These are phyloP conservation scores for Neolamprologus sp. DNA, from an alignment of 2,113 vertebrate genomes.

Conservation along the genomic window DNA sequence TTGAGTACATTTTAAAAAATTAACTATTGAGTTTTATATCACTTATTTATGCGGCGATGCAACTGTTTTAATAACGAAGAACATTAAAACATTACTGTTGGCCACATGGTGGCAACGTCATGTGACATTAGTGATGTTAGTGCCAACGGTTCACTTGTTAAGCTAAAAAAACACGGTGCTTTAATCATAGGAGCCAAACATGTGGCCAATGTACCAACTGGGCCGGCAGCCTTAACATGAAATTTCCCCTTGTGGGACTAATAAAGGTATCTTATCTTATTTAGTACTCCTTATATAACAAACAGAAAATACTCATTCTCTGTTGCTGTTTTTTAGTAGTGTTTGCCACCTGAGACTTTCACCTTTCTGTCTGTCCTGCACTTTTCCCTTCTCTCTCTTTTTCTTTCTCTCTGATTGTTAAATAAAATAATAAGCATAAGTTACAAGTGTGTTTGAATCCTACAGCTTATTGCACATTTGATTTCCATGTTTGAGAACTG, in stretches of 20 bases:
- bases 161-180: not conserved
- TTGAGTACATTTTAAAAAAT: not conserved
- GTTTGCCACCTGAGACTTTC: not conserved
- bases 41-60: not conserved
- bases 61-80: not conserved
- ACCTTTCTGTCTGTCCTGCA: not conserved
- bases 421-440: not conserved
- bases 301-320: not conserved
- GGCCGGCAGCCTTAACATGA: not conserved
- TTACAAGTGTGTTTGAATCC: not conserved
- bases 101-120: not conserved
- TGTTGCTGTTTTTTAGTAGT: not conserved
- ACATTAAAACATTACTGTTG: not conserved
- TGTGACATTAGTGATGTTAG: not conserved
- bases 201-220: not conserved
- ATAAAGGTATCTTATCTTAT: not conserved
- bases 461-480: not conserved
- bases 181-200: not conserved
- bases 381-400: not conserved
- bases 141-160: not conserved
- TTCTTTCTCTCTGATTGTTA: not conserved
- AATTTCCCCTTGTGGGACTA: not conserved
- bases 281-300: not conserved
- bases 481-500: not conserved
- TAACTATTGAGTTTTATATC: not conserved